Conservation (phyloP, 2,113 vertebrate genomes). For the Fukomys damarensis region DNA sequence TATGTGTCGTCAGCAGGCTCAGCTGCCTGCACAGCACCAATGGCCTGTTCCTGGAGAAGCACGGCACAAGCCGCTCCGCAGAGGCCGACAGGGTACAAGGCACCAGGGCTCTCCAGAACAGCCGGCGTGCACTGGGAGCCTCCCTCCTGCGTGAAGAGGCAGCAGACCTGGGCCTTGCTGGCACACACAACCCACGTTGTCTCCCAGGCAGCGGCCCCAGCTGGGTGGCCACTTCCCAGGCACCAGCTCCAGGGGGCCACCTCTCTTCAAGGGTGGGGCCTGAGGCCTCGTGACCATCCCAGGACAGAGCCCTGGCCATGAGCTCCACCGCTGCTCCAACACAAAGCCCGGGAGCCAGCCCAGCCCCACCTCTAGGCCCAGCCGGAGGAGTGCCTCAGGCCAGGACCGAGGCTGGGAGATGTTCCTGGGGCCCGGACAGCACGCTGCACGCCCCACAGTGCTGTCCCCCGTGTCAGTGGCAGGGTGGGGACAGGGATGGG, state of each 20-base stretch:
- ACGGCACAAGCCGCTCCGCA: not conserved
- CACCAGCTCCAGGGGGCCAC: fast-evolving
- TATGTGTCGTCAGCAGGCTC: not conserved
- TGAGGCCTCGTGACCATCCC: not conserved
- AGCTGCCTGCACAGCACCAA: not conserved
- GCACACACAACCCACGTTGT: fast-evolving
- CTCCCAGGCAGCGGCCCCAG: not conserved
- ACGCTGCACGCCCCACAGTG: not conserved
- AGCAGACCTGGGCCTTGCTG: not conserved
- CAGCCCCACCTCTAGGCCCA: not conserved
- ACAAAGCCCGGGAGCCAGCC: not conserved
- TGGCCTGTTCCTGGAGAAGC: not conserved
- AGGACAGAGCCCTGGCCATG: fast-evolving
- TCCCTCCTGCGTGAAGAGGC: not conserved
- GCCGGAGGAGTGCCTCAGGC: not conserved
- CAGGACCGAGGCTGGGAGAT: not conserved
- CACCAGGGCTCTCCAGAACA: not conserved
- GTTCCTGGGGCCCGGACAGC: not conserved
- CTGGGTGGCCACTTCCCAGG: fast-evolving
- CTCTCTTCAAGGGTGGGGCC: not conserved
- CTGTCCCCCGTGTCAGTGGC: not conserved
- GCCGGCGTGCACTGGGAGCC: not conserved
- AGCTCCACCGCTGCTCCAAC: not conserved
- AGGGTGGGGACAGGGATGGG: no score
- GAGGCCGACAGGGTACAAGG: not conserved